These are phyloP conservation scores for Campopleginae sp. DNA, from an alignment of 2,888 invertebrate genomes.

Conservation along the genomic window DNA sequence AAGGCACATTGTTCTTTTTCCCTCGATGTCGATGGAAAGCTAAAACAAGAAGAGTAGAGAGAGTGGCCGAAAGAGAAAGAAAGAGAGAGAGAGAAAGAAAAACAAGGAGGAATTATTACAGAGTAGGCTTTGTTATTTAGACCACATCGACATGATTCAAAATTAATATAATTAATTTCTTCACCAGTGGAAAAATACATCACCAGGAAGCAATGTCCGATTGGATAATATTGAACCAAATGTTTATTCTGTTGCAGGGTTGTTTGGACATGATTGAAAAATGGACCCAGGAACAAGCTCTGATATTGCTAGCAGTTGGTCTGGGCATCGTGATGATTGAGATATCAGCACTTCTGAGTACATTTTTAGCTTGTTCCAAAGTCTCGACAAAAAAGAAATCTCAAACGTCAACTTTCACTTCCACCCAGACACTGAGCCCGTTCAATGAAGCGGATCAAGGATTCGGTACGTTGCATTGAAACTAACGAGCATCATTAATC, in stretches of 20 bases:
- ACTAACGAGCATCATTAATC: not conserved
- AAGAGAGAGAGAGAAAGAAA: not conserved
- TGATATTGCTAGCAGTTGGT: constrained; percentile 88
- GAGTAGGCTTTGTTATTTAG: constrained; percentile 53
- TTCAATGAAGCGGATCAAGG: constrained; percentile 79
- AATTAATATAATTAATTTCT: not conserved
- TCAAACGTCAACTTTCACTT: constrained; percentile 79
- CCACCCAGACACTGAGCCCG: constrained; percentile 81
- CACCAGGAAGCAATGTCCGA: not conserved
- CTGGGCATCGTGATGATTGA: constrained; percentile 90
- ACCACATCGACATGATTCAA: constrained; percentile 49
- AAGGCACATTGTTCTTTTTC: constrained; percentile 1
- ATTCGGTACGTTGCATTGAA: constrained; percentile 18
- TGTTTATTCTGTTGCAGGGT: constrained; percentile 85
- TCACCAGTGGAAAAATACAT: constrained; percentile 2
- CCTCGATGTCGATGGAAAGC: constrained; percentile 14
- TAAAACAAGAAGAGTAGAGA: constrained; percentile 6
- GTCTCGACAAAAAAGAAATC: constrained; percentile 85
- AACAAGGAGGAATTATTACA: constrained; percentile 42
- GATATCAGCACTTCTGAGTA: constrained; percentile 89
- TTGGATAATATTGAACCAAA: constrained; percentile 14
- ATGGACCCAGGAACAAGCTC: constrained; percentile 92
- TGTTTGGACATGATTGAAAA: constrained; percentile 89
- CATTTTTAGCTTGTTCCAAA: constrained; percentile 89
- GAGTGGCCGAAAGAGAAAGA: not conserved